A percentile compares a stretch with the other conserved stretches of the same genome.
phyloP scores from a whole-genome alignment of 2,113 vertebrate species.

The Toxotes chatareus region DNA sequence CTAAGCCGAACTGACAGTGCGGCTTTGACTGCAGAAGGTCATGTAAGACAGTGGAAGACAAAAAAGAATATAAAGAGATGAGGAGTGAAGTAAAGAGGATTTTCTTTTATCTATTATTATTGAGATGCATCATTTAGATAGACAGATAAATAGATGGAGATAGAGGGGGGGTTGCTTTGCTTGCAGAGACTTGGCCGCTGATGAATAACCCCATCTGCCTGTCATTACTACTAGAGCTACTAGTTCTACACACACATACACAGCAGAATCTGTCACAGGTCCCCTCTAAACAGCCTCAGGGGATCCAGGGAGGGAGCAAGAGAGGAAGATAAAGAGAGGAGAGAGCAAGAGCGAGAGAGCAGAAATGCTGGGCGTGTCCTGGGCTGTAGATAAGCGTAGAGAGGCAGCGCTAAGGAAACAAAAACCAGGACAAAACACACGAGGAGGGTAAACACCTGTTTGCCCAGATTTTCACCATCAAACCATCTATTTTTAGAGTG shows the following conservation, averaged over 20 bases:
- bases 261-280: conserved; percentile 66
- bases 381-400: conserved; percentile 39
- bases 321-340: conserved; percentile 33
- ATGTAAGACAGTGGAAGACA: background rate
- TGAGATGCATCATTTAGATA: conserved; percentile 53
- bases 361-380: conserved; percentile 47
- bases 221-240: conserved; percentile 62
- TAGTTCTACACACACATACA: conserved; percentile 44
- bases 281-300: conserved; percentile 59
- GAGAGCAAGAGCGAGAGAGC: conserved; percentile 2
- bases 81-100: conserved; percentile 40
- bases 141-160: conserved; percentile 37
- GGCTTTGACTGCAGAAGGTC: background rate
- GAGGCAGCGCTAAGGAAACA: background rate
- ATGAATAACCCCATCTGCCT: conserved; percentile 73
- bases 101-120: conserved; percentile 52
- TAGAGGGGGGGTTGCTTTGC: conserved; percentile 46
- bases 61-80: conserved; percentile 31
- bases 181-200: conserved; percentile 64
- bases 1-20: background rate
- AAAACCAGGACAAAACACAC: conserved; percentile 63
- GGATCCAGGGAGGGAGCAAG: conserved; percentile 25
- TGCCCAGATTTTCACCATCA: conserved; percentile 8
- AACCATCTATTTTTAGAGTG: conserved; percentile 48
- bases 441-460: conserved; percentile 62